These are phyloP conservation scores for Antitype chi DNA, from an alignment of 2,888 invertebrate species.

Conservation along the genomic window DNA sequence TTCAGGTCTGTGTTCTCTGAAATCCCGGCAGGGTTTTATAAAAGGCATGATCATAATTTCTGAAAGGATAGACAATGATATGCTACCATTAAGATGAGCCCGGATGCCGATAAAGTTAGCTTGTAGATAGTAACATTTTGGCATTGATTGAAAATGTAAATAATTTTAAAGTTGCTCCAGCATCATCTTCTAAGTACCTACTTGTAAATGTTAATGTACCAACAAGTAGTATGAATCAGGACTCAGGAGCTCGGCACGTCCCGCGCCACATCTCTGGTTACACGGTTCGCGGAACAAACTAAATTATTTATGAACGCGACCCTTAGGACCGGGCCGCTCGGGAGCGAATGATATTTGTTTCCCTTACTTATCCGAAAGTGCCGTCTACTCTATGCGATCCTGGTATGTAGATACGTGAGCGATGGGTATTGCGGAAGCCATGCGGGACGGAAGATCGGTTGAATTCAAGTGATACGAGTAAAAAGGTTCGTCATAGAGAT, in stretches of 20 bases:
- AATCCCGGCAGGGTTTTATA: constrained; percentile 1
- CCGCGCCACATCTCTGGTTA: constrained; percentile 55
- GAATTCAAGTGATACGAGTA: constrained; percentile 36
- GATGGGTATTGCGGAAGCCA: constrained; percentile 47
- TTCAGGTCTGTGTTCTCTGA: constrained; percentile 2
- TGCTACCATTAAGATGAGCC: not conserved
- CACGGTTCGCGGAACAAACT: constrained; percentile 64
- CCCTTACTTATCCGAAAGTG: constrained; percentile 64
- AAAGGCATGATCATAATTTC: not conserved
- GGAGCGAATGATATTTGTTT: constrained; percentile 62
- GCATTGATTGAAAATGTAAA: constrained; percentile 9
- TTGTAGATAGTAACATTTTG: not conserved
- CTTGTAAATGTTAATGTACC: constrained; percentile 39
- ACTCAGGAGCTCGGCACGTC: constrained; percentile 36
- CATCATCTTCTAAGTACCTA: constrained; percentile 12
- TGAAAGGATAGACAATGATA: not conserved
- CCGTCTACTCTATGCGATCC: constrained; percentile 55
- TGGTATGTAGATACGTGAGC: constrained; percentile 55
- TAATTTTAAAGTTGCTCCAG: not conserved
- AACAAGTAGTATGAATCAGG: constrained; percentile 37
- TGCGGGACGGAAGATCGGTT: constrained; percentile 25
- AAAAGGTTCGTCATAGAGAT: constrained; percentile 14
- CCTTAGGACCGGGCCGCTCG: constrained; percentile 54
- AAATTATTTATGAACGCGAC: constrained; percentile 75
- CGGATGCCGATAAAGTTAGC: not conserved